Evolutionary conservation across 2,113 vertebrate genomes (phyloP).

Genomic region (Cavia aperea): DNA sequence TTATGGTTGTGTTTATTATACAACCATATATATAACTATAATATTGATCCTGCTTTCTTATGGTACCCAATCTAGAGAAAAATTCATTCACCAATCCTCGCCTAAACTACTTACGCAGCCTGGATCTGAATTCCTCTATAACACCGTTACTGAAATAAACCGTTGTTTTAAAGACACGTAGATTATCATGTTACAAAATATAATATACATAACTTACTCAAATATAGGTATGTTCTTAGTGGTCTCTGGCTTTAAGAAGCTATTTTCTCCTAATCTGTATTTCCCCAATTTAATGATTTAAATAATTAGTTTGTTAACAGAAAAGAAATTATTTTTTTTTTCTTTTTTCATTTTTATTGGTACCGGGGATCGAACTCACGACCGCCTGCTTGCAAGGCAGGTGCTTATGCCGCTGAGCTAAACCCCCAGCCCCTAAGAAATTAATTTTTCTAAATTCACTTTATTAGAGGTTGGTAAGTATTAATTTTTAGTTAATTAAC

Average conservation of each 20-base stretch:
- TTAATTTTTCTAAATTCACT: not conserved
- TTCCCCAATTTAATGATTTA: not conserved
- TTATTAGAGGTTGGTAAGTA: not conserved
- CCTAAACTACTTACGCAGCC: not conserved
- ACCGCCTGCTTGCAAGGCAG: no score
- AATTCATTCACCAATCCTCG: not conserved
- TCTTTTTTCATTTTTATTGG: no score
- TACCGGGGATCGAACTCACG: no score
- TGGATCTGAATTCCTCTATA: not conserved
- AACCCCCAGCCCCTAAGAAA: not conserved
- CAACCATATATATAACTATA: not conserved
- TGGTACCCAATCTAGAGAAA: not conserved
- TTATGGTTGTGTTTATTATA: not conserved
- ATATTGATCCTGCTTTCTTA: fast-evolving
- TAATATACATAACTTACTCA: not conserved
- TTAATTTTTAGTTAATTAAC: not conserved
- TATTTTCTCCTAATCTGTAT: not conserved
- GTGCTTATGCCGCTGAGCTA: no score
- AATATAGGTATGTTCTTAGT: not conserved
- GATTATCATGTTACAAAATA: not conserved
- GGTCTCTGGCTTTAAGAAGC: not conserved
- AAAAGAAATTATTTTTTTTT: not conserved
- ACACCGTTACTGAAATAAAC: not conserved
- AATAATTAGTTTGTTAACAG: not conserved
- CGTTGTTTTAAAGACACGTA: fast-evolving